Evolutionary conservation across 2,113 vertebrate genomes (phyloP), one percentile per base, ranked within the genome.

Genomic region (Cyrtonyx montezumae): DNA sequence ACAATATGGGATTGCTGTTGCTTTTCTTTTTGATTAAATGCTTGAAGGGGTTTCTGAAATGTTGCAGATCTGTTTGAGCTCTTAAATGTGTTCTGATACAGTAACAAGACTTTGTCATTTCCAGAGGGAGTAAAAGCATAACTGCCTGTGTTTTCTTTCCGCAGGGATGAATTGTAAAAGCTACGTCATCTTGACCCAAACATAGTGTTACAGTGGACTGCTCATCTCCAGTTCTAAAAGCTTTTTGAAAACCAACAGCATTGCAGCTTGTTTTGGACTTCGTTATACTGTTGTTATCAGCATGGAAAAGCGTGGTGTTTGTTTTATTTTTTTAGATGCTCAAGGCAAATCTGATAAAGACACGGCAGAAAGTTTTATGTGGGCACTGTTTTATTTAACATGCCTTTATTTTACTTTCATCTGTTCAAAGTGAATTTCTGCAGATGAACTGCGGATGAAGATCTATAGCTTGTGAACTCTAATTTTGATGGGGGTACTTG

Each of bases 121-220:
- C 45, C 46, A 46, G 84, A 14, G n/a, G 69, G 53, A 91, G 26
- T 43, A 91, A 79, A 76, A 88, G 59, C 51, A 48, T 96, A 94
- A 96, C 70, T 69, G 40, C 90, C n/a, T 96, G 83, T 97, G 97
- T 94, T 98, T 96, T 96, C 42, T 90, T 83, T 93, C 95, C 91
- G 43, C 98, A 99, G 99, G 98, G 99, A 99, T 98, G 99, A 99
- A 98, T 98, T 99, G 93, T 99, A 98, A 99, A 98, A 97, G 96
- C 97, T 96, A 93, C 97, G 77, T 97, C 97, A 96, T 96, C 97
- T 97, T 97, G 97, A 97, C 95, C 97, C 94, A 97, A 97, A 95
- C 95, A 91, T 97, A 97, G 95, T 97, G 96, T 97, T 97, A 95
- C 97, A 97, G 97, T 96, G 97, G 97, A 98, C 97, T 97, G 97